phyloP scores from a whole-genome alignment of 2,888 invertebrate species.

The Girardia tigrina region DNA sequence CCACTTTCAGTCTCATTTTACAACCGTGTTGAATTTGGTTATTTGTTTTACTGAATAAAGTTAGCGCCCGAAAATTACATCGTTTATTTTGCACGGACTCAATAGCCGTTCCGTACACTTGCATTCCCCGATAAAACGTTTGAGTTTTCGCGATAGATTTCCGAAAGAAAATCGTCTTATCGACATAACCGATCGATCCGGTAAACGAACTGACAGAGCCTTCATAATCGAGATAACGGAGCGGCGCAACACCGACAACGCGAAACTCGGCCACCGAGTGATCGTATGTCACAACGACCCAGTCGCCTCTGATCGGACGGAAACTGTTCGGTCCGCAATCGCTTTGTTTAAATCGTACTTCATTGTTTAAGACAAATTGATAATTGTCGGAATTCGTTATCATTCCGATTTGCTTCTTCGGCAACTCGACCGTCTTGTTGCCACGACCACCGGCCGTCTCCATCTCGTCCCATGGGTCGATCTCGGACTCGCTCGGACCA shows the following conservation, averaged over 20 bases:
- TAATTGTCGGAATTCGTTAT: neutral
- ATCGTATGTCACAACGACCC: neutral
- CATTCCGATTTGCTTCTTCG: neutral
- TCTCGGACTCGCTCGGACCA: neutral
- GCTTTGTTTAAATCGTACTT: neutral
- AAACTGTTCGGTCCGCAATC: slow-evolving; percentile 12
- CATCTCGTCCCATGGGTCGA: neutral
- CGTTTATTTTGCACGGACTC: neutral
- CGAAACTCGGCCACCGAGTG: neutral
- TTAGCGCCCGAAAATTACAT: neutral
- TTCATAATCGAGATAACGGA: neutral
- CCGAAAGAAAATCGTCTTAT: neutral
- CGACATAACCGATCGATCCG: neutral
- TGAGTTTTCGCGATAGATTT: neutral
- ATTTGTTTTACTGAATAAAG: neutral
- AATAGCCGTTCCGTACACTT: neutral
- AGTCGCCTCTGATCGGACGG: neutral
- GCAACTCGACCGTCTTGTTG: neutral
- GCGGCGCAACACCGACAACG: neutral
- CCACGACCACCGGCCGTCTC: neutral
- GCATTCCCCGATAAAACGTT: neutral
- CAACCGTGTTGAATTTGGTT: neutral
- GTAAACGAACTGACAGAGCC: neutral
- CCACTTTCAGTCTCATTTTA: neutral
- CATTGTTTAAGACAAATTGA: neutral